These are phyloP conservation scores for Oreortyx pictus DNA, from an alignment of 2,797 vertebrate genomes.

Conservation along the genomic window DNA sequence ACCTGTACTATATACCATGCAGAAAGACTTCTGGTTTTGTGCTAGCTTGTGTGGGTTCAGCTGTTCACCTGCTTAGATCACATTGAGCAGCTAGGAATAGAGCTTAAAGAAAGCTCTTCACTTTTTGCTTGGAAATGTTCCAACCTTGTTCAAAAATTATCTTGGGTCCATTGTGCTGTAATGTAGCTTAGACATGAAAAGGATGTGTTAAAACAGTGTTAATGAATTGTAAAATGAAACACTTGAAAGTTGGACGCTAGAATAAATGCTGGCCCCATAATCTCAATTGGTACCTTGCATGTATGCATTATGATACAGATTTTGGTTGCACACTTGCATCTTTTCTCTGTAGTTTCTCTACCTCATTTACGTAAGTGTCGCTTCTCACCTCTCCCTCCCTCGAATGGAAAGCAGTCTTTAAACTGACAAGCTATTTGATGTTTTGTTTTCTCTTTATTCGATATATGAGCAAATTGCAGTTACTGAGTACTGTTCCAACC, in stretches of 20 bases:
- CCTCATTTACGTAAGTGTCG: conserved; percentile 8
- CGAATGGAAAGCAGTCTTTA: background rate
- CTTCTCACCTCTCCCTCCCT: background rate
- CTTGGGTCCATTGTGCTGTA: background rate
- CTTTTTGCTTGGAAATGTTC: background rate
- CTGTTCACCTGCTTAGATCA: background rate
- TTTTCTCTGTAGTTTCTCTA: conserved; percentile 30
- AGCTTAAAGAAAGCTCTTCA: background rate
- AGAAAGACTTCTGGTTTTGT: background rate
- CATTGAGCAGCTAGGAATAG: background rate
- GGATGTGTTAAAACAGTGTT: background rate
- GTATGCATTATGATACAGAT: conserved; percentile 17
- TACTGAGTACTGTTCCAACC: conserved; percentile 5
- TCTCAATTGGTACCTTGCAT: background rate
- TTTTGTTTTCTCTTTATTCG: conserved; percentile 34
- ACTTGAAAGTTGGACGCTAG: background rate
- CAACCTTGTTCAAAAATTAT: background rate
- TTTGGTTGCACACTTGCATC: conserved; percentile 38
- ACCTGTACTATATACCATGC: fast-evolving
- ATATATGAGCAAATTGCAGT: background rate
- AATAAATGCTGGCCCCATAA: background rate
- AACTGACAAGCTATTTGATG: conserved; percentile 23
- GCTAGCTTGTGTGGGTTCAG: background rate
- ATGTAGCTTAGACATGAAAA: conserved; percentile 24
- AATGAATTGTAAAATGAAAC: background rate